These are phyloP conservation scores for Phrynocephalus versicolor DNA, from an alignment of 2,113 vertebrate genomes.

Conservation along the genomic window DNA sequence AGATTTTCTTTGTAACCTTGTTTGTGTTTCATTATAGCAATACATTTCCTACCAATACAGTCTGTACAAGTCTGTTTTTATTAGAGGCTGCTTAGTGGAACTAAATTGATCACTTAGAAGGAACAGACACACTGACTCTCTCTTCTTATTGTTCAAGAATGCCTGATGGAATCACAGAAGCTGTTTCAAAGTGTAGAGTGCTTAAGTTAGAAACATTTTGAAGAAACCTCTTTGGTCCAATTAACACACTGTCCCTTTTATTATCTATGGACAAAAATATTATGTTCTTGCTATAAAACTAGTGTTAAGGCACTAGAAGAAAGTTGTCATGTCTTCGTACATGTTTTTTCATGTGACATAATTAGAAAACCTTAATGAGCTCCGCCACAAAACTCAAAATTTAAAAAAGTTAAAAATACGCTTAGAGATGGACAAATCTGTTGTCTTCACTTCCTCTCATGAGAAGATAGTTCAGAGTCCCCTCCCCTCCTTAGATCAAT, in stretches of 20 bases:
- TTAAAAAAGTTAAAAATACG: not conserved
- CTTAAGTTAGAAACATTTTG: slow-evolving; percentile 43
- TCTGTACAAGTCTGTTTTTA: slow-evolving; percentile 27
- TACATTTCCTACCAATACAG: slow-evolving; percentile 32
- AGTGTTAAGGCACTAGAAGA: slow-evolving; percentile 5
- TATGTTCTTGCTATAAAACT: slow-evolving; percentile 10
- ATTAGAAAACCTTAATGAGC: not conserved
- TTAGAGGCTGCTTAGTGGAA: slow-evolving; percentile 24
- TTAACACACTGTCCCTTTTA: slow-evolving; percentile 34
- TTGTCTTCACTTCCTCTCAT: not conserved
- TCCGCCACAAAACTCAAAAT: not conserved
- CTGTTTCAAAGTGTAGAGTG: slow-evolving; percentile 39
- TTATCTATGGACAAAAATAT: not conserved
- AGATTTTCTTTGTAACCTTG: slow-evolving; percentile 46
- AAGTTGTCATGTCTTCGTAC: not conserved
- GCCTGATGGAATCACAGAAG: slow-evolving; percentile 28
- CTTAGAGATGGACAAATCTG: not conserved
- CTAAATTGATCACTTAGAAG: slow-evolving; percentile 40
- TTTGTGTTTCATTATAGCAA: slow-evolving; percentile 51
- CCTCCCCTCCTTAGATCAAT: not conserved
- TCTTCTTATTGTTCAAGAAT: slow-evolving; percentile 1
- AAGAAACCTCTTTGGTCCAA: slow-evolving; percentile 30
- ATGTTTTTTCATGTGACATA: not conserved
- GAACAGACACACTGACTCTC: slow-evolving; percentile 30
- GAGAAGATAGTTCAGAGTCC: too few species aligned